Base-by-base conservation (phyloP, 1,140 invertebrate genomes). In the Kradibia gibbosae region DNA sequence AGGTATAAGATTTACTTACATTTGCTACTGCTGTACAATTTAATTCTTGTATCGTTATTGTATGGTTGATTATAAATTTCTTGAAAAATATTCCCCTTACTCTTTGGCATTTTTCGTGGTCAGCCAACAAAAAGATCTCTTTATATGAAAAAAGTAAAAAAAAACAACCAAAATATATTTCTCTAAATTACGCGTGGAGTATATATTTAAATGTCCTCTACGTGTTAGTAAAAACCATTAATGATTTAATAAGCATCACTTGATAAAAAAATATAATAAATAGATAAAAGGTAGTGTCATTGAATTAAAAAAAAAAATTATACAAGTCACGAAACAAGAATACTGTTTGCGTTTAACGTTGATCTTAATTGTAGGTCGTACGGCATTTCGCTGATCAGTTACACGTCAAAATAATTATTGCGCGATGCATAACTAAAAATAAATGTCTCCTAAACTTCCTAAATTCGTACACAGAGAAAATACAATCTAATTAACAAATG, bases 11-110 rank as follows among this genome's bases (percentile, higher is more conserved):
- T 60, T 79, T 78, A 86, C 80, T 84, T 88, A 93, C 92, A 91
- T 91, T 93, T 93, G 60, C 86, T 91, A 85, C 92, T 92, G 62
- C 85, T 87, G 77, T 92, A 92, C 17, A 93, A 86, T 80, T 91
- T 92, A 50, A 90, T 76, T 72, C 90, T 89, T 22, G 89, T 88
- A 74, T 86, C 87, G 80, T 91, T 89, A 87, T 91, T 87, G 78
- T 92, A 92, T 0, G 92, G 91, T 72, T 92, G 91, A 82, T 92
- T 88, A 82, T 92, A 92, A 81, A 93, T 92, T 85, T 92, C 89
- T 84, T 88, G 88, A 86, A 93, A 93, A 85, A 93, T 85, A 81
- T 87, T 91, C 1, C 86, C 83, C 83, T 87, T 91, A 78, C 85
- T 89, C 71, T 85, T 86, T 77, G 81, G 88, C 90, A 91, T 91